Evolutionary conservation across 2,888 invertebrate genomes (phyloP), one percentile per base, ranked within the genome.

Genomic region (Margaritifera margaritifera): DNA sequence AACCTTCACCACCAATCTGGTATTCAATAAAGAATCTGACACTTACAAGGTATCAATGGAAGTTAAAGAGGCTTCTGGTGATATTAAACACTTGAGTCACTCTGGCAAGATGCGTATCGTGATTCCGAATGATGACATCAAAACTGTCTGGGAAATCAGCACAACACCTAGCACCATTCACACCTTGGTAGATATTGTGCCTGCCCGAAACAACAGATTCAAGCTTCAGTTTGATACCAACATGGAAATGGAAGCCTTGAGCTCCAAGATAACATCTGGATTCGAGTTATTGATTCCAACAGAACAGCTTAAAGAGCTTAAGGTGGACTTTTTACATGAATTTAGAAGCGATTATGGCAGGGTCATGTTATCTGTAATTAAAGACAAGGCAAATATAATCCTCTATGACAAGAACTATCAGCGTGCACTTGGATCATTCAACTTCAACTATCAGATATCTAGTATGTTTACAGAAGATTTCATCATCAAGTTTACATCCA

Each of bases 231-330:
- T 77, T 42, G 63, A 60, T 8, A 64, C 74, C 27, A 69, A 62
- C 11, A 70, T 69, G 27, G 71, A 74, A 55, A 22, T 60, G 1
- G 22, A 55, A 18, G 50, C 62, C 50, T 67, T 66, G 58, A 62
- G 67, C 53, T 65, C 58, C 50, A 72, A 70, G 62, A 69, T 76
- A 42, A 58, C 62, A 8, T 61, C 72, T 42, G 66, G 57, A 6
- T 72, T 82, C 50, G 72, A 79, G 22, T 61, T 80, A 42, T 27
- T 73, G 22, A 77, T 79, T 27, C 82, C 82, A n/a, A 71, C 74
- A 3, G 66, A 74, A 55, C n/a, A 69, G 22, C 19, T 82, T 6
- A 67, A 68, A 19, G 66, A 77, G 25, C 60, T 80, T 20, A 57
- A 63, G 22, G 61, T 74, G 20, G 68, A 61, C 5, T 74, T 80